These are phyloP conservation scores for Drosophila percnosoma DNA, from an alignment of 2,888 invertebrate genomes.

Conservation along the genomic window DNA sequence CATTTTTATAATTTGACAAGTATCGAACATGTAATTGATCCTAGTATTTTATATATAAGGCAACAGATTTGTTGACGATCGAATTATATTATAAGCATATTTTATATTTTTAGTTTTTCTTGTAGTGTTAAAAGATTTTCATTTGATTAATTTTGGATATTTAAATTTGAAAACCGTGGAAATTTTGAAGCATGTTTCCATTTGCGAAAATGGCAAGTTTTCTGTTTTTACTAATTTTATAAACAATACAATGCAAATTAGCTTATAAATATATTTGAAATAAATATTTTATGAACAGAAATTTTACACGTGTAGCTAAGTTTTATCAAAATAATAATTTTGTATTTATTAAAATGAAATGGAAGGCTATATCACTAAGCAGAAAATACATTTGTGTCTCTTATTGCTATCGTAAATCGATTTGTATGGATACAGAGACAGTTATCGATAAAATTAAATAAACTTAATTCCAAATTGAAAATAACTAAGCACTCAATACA, in stretches of 20 bases:
- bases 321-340: too few relatives aligned
- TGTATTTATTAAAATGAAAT: background rate
- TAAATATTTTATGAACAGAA: background rate
- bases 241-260: background rate
- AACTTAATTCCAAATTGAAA: too few relatives aligned
- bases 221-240: background rate
- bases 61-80: slow-evolving; percentile 1
- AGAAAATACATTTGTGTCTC: background rate
- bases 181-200: background rate
- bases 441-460: background rate
- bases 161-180: background rate
- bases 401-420: background rate
- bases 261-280: background rate
- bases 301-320: background rate
- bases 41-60: background rate
- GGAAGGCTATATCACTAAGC: background rate
- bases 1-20: slow-evolving; percentile 6
- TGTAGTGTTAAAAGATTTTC: background rate
- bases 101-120: background rate
- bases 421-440: background rate
- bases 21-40: background rate
- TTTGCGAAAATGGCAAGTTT: too few relatives aligned
- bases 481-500: too few relatives aligned
- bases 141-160: background rate
- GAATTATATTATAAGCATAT: background rate